A percentile compares a stretch with the other conserved stretches of the same genome.
phyloP scores from a whole-genome alignment of 2,113 vertebrate species.

The Morone chrysops region DNA sequence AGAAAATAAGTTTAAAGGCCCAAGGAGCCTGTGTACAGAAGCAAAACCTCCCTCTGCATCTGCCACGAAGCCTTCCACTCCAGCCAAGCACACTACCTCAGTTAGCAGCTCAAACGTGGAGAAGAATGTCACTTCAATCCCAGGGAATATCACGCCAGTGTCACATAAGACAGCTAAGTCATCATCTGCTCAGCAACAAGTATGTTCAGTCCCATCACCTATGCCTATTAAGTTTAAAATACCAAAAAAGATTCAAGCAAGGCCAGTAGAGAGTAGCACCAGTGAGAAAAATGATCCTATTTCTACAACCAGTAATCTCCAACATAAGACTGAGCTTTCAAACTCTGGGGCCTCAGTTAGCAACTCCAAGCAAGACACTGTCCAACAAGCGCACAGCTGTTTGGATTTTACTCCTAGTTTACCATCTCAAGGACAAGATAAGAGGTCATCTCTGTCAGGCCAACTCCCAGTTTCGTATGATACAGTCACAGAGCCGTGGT shows the following conservation, averaged over 20 bases:
- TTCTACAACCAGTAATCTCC: constrained; percentile 1
- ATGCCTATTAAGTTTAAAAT: constrained; percentile 72
- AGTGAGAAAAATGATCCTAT: neutral
- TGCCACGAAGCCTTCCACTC: constrained; percentile 12
- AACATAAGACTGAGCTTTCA: neutral
- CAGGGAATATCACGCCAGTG: neutral
- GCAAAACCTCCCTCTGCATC: neutral
- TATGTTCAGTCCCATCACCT: neutral
- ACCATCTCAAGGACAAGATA: constrained; percentile 28
- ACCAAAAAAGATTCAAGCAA: constrained; percentile 61
- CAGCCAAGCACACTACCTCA: constrained; percentile 33
- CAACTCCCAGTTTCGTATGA: neutral
- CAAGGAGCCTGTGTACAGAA: neutral
- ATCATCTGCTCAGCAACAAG: constrained; percentile 4
- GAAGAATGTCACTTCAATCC: neutral
- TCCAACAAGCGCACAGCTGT: neutral
- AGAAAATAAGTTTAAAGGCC: constrained; percentile 10
- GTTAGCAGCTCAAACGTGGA: constrained; percentile 14
- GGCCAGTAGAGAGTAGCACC: neutral
- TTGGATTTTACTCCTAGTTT: neutral
- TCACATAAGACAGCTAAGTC: neutral
- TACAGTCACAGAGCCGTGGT: neutral
- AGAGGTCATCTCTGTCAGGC: neutral
- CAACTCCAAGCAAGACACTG: neutral
- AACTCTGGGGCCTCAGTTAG: neutral